These are phyloP conservation scores for Meloidogyne floridensis DNA, from an alignment of 1,140 invertebrate species.

Conservation along the genomic window DNA sequence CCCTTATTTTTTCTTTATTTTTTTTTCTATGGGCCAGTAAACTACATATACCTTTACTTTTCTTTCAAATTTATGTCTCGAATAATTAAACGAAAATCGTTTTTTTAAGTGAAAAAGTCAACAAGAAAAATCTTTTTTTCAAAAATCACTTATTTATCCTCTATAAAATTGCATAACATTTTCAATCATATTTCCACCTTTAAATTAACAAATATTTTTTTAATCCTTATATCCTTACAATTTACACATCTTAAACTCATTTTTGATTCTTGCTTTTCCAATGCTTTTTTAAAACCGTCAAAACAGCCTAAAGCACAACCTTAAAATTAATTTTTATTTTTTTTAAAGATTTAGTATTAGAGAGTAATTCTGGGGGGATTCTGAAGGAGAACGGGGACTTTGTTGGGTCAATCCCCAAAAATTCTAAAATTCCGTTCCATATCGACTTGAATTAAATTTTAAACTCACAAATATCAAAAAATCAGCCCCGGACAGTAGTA, in stretches of 20 bases:
- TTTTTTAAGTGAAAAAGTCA: background rate
- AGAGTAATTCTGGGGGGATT: no score
- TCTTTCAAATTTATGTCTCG: background rate
- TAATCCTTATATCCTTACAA: background rate
- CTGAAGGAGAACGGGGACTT: no score
- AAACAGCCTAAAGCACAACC: conserved; percentile 18
- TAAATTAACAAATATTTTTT: background rate
- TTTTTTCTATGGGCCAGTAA: no score
- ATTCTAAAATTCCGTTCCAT: no score
- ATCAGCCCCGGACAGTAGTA: no score
- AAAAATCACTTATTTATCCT: background rate
- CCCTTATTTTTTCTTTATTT: no score
- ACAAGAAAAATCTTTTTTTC: background rate
- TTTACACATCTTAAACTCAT: conserved; percentile 21
- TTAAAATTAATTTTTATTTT: background rate
- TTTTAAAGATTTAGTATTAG: no score
- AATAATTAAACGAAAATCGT: background rate
- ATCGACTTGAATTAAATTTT: no score
- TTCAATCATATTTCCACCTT: background rate
- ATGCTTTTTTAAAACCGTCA: conserved; percentile 12
- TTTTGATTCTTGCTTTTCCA: conserved; percentile 11
- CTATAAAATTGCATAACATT: conserved; percentile 14
- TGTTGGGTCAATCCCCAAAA: no score
- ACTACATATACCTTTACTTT: no score
- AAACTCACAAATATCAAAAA: no score